A percentile compares a stretch with the other conserved stretches of the same genome.
Evolutionary conservation across 1,140 invertebrate species (phyloP).

Genomic region (Orius insidiosus): DNA sequence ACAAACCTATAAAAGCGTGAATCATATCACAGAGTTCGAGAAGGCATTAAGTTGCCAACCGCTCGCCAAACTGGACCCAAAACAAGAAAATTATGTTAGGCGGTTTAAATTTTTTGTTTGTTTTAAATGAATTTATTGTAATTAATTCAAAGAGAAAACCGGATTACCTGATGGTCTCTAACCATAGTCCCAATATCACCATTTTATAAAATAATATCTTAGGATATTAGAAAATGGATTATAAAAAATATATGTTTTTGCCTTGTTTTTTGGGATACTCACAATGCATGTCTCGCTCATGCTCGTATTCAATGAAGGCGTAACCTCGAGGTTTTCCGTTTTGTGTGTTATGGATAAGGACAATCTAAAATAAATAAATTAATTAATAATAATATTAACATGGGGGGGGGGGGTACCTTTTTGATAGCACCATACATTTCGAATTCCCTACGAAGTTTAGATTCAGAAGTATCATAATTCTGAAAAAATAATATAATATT

Average conservation of each 20-base stretch:
- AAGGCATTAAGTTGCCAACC: conserved; percentile 51
- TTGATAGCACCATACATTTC: conserved; percentile 96
- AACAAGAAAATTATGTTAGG: conserved; percentile 40
- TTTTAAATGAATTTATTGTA: background rate
- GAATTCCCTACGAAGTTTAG: conserved; percentile 92
- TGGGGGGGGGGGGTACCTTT: conserved; percentile 65
- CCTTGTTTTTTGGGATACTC: conserved; percentile 38
- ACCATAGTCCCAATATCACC: background rate
- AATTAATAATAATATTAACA: background rate
- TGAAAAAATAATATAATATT: conserved; percentile 31
- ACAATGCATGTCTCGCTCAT: conserved; percentile 99
- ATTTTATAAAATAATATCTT: background rate
- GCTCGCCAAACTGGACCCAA: conserved; percentile 54
- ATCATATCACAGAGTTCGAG: conserved; percentile 36
- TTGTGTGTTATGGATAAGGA: conserved; percentile 66
- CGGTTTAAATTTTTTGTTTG: conserved; percentile 5
- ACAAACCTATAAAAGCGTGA: conserved; percentile 63
- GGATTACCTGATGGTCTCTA: background rate
- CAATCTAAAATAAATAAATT: conserved; percentile 49
- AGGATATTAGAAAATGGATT: background rate
- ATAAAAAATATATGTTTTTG: background rate
- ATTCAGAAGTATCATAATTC: conserved; percentile 98
- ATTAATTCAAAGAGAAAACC: conserved; percentile 1
- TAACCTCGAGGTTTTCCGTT: conserved; percentile 91
- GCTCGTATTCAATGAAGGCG: conserved; percentile 99